Evolutionary conservation across 2,888 invertebrate species (phyloP), one percentile per base, ranked within the genome.

Genomic region (Thereva nobilitata): DNA sequence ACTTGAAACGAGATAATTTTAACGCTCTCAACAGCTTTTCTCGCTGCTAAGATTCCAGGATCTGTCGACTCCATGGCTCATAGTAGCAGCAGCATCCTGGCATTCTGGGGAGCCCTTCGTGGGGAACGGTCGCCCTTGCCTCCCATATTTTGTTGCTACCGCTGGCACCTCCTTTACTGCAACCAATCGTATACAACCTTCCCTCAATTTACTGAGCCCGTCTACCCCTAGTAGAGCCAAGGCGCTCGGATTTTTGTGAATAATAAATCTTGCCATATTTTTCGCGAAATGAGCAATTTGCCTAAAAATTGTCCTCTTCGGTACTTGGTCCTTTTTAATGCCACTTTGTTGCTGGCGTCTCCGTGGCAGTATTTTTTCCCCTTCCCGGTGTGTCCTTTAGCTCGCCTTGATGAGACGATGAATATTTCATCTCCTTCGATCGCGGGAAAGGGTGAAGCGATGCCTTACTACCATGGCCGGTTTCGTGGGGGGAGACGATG

Each of bases 221-320:
- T 23, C 23, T 23, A 23, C 23, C 23, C 23, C 23, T 23, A 23
- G 23, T 23, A 23, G 23, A 23, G 23, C 23, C 23, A 23, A 23
- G 23, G 23, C 23, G 23, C 23, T 23, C 23, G 23, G 45, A 61
- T 67, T 67, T 67, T 67, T 67, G 40, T 61, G 61, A 55, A 61
- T 67, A 67, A 67, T 67, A 67, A 67, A 67, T 63, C 61, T 67
- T 44, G 37, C 63, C 55, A 67, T 67, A 67, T 67, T 67, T 67
- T 55, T 67, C 61, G 63, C 55, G 61, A 55, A 67, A 61, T 67
- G 67, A 67, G 49, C 63, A 67, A 67, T 67, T 67, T 67, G 61
- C 67, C 59, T 49, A 54, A 67, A 61, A 67, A 61, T 53, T 61
- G 67, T 63, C 66, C 37, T 40, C 47, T 49, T 52, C 40, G 67